Evolutionary conservation across 2,797 vertebrate genomes (phyloP).

Genomic region (Paedocypris micromegethes): DNA sequence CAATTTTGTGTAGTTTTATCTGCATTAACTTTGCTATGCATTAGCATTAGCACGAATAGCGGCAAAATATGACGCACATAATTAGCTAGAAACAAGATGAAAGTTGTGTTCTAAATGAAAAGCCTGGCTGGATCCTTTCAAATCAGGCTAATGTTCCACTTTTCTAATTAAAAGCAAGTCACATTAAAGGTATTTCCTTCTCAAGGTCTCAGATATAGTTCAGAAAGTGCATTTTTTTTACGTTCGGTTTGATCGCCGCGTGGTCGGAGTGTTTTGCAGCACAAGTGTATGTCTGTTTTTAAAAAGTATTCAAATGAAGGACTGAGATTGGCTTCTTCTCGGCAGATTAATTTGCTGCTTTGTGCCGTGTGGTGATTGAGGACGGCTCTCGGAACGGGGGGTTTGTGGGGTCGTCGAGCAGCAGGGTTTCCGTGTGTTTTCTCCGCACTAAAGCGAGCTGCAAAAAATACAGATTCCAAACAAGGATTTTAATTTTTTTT

Average conservation of each 20-base stretch:
- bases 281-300: too few species aligned
- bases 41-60: too few species aligned
- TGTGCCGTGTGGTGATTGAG: constrained; percentile 30
- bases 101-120: neutral
- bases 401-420: constrained; percentile 10
- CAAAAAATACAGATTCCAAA: too few species aligned
- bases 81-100: neutral
- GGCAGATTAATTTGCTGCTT: constrained; percentile 40
- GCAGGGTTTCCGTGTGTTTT: constrained; percentile 26
- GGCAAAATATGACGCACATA: neutral
- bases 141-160: neutral
- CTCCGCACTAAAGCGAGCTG: neutral
- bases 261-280: too few species aligned
- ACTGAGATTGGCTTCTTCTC: constrained; percentile 23
- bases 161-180: neutral
- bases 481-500: too few species aligned
- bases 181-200: constrained; percentile 6
- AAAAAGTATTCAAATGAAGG: neutral
- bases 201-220: constrained; percentile 12
- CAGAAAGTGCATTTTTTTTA: neutral
- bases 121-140: neutral
- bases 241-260: too few species aligned
- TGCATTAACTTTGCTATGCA: too few species aligned
- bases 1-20: too few species aligned
- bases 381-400: constrained; percentile 28